Evolutionary conservation across 1,140 invertebrate species (phyloP), one percentile per base, ranked within the genome.

Genomic region (Monochamus saltuarius): DNA sequence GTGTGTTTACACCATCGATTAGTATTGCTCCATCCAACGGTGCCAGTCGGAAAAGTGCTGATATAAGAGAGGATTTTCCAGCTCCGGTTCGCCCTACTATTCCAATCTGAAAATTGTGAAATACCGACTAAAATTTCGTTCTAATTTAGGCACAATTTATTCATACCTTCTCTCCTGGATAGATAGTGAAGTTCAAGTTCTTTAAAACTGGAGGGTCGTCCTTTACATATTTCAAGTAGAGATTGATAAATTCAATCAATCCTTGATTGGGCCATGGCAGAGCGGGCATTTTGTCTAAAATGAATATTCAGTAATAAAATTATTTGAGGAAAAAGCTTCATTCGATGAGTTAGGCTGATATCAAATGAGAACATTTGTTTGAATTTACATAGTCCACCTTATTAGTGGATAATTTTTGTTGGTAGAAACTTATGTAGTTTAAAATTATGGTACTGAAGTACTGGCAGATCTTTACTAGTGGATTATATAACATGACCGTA

Each of bases 61-160:
- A 77, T 10, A 92, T 87, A 6, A 94, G 78, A 0, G 90, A 91
- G 0, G 88, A 89, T 70, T 94, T 95, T n/a, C 93, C 92, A 38
- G 91, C 88, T 2, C 91, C 91, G n/a, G 89, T 92, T 61, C 89
- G 79, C 1, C 91, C 89, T 7, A 91, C 88, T 4, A 92, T 89
- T 7, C 89, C 89, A 14, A 89, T 78, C 77, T 89, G 19, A 56
- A 34, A 49, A 29, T 29, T 29, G 2, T 29, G 22, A 6, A 29
- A 3, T 6, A 29, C 2, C 22, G 22, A 6, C 6, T 29, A 29
- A 29, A 3, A 29, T 29, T 29, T 29, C 22, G 6, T 29, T 29
- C 22, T 3, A 29, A 63, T 51, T 58, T 40, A 53, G 35, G 47
- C 40, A n/a, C n/a, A 58, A 50, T 63, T 63, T 47, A 46, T 59